Evolutionary conservation across 1,140 invertebrate species (phyloP), one percentile per base, ranked within the genome.

Genomic region (Aphelenchoides besseyi): DNA sequence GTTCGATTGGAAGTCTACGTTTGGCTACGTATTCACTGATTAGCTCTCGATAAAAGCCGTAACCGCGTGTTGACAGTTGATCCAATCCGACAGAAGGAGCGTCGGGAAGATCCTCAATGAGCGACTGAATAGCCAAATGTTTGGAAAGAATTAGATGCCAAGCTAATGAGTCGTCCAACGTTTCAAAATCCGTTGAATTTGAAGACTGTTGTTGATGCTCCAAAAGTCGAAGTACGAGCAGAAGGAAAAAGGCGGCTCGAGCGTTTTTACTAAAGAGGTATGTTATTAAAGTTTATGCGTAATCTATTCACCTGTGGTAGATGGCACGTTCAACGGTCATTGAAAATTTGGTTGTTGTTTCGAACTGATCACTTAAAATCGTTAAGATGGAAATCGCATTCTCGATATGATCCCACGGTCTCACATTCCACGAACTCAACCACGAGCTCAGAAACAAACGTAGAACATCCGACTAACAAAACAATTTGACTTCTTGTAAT

Each of bases 31-130:
- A 48, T 16, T 48, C 41, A 23, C 41, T 23, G 41, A 48, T 57
- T 62, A 76, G 74, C 29, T 75, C 74, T 52, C 74, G 23, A 52
- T 75, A 75, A 53, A 79, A 75, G 37, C 76, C 77, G 32, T 41
- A 53, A n/a, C 77, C 77, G 30, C 53, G 78, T 28, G 16, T n/a
- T 29, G 63, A 16, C 32, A 66, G 32, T 8, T 30, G 30, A 18
- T 29, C 63, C 30, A 66, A 32, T n/a, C 32, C 30, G 16, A 37
- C 16, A 12, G 32, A n/a, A 26, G 36, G 1, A 12, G 30, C 36
- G 16, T 32, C 12, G 12, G 16, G 9, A 18, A 66, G 3, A 2
- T 37, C 32, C 1, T 29, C 30, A 32, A 75, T 8, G 9, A 75
- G 55, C 3, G 75, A 48, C 12, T 70, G 26, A 26, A 41, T 35